Conservation (phyloP, 35 echinoderm and acorn worm species). For the Ptychodera flava region DNA sequence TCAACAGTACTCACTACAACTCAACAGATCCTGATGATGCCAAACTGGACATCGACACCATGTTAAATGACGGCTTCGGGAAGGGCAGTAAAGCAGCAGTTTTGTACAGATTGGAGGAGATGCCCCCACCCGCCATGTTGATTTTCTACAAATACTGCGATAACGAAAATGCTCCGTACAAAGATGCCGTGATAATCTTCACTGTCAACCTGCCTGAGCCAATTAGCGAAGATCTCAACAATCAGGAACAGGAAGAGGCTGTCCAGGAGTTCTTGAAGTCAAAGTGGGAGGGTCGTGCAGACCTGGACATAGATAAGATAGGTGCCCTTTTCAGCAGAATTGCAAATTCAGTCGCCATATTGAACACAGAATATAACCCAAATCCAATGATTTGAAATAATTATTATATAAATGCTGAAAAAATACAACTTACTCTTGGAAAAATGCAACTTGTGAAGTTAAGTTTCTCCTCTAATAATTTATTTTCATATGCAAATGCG, state of each 20-base stretch:
- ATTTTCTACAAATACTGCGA: not conserved
- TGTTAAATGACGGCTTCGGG: not conserved
- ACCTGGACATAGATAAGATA: not conserved
- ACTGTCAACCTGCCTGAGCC: not conserved
- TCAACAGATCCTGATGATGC: not conserved
- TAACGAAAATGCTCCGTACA: not conserved
- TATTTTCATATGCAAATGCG: too few relatives aligned
- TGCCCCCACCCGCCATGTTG: not conserved
- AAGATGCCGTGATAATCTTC: not conserved
- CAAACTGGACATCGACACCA: not conserved
- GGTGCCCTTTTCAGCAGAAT: not conserved
- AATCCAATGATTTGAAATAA: not conserved
- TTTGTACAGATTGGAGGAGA: not conserved
- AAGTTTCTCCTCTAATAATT: too few relatives aligned
- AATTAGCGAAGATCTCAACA: not conserved
- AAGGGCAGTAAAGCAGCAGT: not conserved
- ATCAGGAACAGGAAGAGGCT: not conserved
- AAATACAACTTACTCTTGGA: too few relatives aligned
- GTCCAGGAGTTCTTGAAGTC: not conserved
- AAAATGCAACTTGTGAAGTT: too few relatives aligned
- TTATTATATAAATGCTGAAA: too few relatives aligned
- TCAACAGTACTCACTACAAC: not conserved
- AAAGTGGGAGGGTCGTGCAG: not conserved
- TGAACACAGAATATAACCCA: not conserved
- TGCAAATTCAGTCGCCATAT: not conserved